Evolutionary conservation across 1,140 invertebrate genomes (phyloP), one percentile per base, ranked within the genome.

Genomic region (Papilio aristodemus): DNA sequence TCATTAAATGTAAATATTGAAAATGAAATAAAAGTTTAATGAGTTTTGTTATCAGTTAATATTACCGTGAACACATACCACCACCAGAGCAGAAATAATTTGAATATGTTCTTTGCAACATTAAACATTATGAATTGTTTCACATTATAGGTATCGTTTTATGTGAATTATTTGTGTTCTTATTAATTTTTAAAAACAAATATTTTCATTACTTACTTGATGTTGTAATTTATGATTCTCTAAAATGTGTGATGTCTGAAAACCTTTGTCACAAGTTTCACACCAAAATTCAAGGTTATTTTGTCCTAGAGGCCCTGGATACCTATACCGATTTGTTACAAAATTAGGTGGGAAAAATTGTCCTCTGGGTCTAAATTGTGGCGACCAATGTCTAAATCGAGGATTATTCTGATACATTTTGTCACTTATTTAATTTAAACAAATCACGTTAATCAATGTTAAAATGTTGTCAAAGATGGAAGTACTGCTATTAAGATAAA

Each of bases 261-360:
- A 96, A 41, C 94, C 93, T 85, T 94, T 93, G 74, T 96, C 95
- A 87, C 97, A 97, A 41, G 94, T 93, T 79, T 96, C 95, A 90
- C 97, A 97, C 84, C 92, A 94, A 82, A 79, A 70, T 58, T 89
- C 74, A 22, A 76, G 70, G 38, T 68, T 72, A 58, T 72, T 78
- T 63, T 46, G 39, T 46, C 5, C 6, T 32, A 17, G 36, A 9
- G 22, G 62, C n/a, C 36, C 36, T 38, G 27, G 1, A 11, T 36
- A 37, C 19, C 59, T 62, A 38, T 10, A 62, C 0, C 17, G 36
- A 38, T 62, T 62, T 19, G 14, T 19, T 36, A 36, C 36, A 62
- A n/a, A 19, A 22, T 62, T 38, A 9, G 27, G 32, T 62, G 9
- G 32, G 38, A 62, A 62, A 64, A 64, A 64, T 22, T 64, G 62